A percentile compares a stretch with the other conserved stretches of the same genome.
Conservation (phyloP, 2,113 vertebrate genomes). For the Hemicordylus capensis region DNA sequence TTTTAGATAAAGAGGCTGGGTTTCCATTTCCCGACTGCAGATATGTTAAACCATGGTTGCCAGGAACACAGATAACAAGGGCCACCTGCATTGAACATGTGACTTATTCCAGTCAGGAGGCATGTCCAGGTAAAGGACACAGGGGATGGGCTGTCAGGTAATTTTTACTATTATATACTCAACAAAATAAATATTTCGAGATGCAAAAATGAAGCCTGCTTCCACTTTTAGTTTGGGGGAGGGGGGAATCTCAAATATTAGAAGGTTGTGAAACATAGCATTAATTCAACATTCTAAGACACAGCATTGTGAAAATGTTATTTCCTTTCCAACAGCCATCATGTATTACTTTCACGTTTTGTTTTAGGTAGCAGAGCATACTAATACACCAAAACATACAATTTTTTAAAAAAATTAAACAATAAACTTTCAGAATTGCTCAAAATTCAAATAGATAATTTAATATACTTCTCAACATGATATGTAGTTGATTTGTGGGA, state of each 20-base stretch:
- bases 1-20: no score
- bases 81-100: neutral
- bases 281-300: neutral
- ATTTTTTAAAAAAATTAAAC: neutral
- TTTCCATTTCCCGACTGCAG: no score
- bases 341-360: neutral
- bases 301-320: neutral
- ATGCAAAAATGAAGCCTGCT: neutral
- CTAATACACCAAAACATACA: neutral
- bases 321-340: neutral
- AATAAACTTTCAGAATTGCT: slow-evolving; percentile 9
- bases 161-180: neutral
- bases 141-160: neutral
- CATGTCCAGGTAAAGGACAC: neutral
- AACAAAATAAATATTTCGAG: neutral
- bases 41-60: no score
- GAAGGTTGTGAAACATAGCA: neutral
- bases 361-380: neutral
- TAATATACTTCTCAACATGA: slow-evolving; percentile 25
- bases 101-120: neutral
- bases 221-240: neutral
- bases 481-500: neutral
- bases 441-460: neutral
- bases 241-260: neutral
- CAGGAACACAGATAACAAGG: no score